Evolutionary conservation across 2,888 invertebrate species (phyloP), one percentile per base, ranked within the genome.

Genomic region (Drosophila melanosoma): DNA sequence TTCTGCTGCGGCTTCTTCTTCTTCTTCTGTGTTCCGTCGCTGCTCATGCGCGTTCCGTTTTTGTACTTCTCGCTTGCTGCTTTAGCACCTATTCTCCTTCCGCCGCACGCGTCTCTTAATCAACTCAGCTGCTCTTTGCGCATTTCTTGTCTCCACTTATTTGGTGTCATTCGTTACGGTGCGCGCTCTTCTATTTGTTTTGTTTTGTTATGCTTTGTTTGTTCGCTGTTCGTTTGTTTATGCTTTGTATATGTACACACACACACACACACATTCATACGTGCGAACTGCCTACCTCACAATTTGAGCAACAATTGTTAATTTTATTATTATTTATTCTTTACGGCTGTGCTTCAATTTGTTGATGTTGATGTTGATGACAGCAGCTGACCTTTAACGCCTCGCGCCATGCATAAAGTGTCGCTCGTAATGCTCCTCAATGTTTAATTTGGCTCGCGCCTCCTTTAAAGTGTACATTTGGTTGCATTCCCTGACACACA

Each of bases 161-260:
- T 80, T 76, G 81, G 76, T 82, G 83, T 82, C 83, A 84, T 79
- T 83, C 84, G 84, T 84, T 84, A 81, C 69, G 84, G 79, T 82
- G 74, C 62, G 79, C 76, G 70, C 56, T 67, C 77, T 52, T 64
- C 77, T 74, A 65, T 68, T 69, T 42, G 59, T 57, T 60, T 63
- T 81, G 77, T 69, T 68, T 69, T 48, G 62, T 63, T 69, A 68
- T 69, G 62, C 38, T 74, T 74, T 76, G 70, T 63, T 74, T 76
- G 70, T 58, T 65, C 70, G 32, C 20, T 23, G 45, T 42, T 29
- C 20, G 40, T 42, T 32, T 42, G n/a, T 29, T 40, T 38, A 23
- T 26, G 38, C 56, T 54, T 36, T 26, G 61, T 48, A 29, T 42
- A 35, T 23, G n/a, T 7, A 20, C 26, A n/a, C n/a, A 32, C 20